Percentiles rank a stretch among this genome's conserved stretches.
phyloP scores from a whole-genome alignment of 2,113 vertebrate genomes.

The Phoxinus phoxinus region DNA sequence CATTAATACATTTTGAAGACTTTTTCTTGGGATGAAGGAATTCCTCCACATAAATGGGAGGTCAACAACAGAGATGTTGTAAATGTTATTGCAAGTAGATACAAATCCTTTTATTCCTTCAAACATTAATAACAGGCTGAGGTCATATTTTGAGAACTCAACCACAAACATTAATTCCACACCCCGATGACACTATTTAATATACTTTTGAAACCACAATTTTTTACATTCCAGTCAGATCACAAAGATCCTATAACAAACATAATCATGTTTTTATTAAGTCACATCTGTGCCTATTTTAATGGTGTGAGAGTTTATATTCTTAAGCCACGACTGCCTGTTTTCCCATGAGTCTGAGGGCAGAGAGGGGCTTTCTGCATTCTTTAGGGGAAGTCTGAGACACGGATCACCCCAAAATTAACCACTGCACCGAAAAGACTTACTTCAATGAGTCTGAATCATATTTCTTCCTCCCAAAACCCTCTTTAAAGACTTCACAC shows the following conservation, averaged over 20 bases:
- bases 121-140: constrained; percentile 17
- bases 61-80: constrained; percentile 19
- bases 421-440: constrained; percentile 15
- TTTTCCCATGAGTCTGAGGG: constrained; percentile 67
- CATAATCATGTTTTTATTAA: constrained; percentile 34
- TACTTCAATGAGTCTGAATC: constrained; percentile 1
- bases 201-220: constrained; percentile 58
- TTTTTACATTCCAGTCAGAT: constrained; percentile 55
- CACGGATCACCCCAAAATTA: constrained; percentile 33
- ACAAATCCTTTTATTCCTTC: constrained; percentile 8
- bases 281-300: constrained; percentile 62
- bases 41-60: neutral
- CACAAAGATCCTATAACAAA: constrained; percentile 53
- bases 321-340: constrained; percentile 58
- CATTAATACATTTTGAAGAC: neutral
- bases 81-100: constrained; percentile 19
- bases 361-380: constrained; percentile 51
- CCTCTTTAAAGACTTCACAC: constrained; percentile 48
- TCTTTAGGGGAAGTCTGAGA: constrained; percentile 43
- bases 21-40: neutral
- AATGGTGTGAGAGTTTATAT: constrained; percentile 64
- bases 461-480: constrained; percentile 8
- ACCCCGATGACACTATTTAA: constrained; percentile 20
- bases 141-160: constrained; percentile 40
- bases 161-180: constrained; percentile 27